Conservation (phyloP, 2,888 invertebrate species). For the Thereva unica region DNA sequence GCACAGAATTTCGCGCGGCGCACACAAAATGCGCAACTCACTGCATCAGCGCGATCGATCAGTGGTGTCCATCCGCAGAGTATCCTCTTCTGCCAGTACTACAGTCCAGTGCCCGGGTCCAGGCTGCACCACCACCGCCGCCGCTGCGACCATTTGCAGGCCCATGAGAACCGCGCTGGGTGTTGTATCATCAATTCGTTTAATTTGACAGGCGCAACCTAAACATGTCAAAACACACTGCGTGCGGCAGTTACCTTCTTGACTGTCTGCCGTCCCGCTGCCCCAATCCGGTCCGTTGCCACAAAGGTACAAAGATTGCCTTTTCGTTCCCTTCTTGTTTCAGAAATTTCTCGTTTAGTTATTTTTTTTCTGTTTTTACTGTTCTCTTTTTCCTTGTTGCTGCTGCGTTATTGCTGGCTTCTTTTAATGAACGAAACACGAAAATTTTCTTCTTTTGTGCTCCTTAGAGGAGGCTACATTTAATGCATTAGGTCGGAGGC, state of each 20-base stretch:
- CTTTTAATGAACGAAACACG: slow-evolving; percentile 46
- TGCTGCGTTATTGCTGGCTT: slow-evolving; percentile 14
- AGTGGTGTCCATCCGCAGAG: too few species aligned
- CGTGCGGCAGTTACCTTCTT: slow-evolving; percentile 51
- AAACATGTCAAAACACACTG: slow-evolving; percentile 59
- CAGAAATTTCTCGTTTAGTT: slow-evolving; percentile 10
- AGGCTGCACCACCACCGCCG: slow-evolving; percentile 21
- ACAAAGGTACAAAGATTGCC: slow-evolving; percentile 17
- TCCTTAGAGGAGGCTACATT: slow-evolving; percentile 39
- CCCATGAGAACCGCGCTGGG: slow-evolving; percentile 59
- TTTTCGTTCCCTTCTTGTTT: slow-evolving; percentile 13
- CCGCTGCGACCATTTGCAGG: slow-evolving; percentile 29
- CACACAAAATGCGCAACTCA: background rate
- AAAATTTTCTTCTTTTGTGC: slow-evolving; percentile 40
- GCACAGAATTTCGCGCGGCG: background rate
- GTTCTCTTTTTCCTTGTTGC: slow-evolving; percentile 20
- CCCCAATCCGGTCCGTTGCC: slow-evolving; percentile 29
- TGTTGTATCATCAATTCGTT: slow-evolving; percentile 61
- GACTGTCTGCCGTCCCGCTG: slow-evolving; percentile 30
- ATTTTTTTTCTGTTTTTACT: slow-evolving; percentile 19
- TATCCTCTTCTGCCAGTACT: too few species aligned
- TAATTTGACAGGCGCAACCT: slow-evolving; percentile 61
- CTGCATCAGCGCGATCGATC: slow-evolving; percentile 14
- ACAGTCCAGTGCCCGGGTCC: background rate
- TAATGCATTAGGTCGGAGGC: slow-evolving; percentile 38